Evolutionary conservation across 2,888 invertebrate genomes (phyloP).

Genomic region (Torymus texanus): DNA sequence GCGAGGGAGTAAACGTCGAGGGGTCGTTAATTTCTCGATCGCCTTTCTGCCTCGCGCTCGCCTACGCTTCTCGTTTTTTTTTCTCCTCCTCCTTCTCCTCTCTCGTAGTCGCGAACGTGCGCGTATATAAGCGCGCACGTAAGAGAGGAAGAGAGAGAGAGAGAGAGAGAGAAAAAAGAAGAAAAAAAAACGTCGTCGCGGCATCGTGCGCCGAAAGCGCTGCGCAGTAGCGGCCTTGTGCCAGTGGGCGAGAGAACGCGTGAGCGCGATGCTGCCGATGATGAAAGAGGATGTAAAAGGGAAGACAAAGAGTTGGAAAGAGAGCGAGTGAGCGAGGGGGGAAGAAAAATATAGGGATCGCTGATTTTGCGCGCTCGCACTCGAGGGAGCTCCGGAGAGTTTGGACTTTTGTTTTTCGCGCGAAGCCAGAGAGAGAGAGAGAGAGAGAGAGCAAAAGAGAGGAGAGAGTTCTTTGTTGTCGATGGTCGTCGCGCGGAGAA

Average conservation of each 20-base stretch:
- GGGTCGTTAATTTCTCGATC: conserved; percentile 71
- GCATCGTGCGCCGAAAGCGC: conserved; percentile 44
- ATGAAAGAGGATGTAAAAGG: conserved; percentile 22
- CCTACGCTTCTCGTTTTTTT: conserved; percentile 48
- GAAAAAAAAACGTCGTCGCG: conserved; percentile 22
- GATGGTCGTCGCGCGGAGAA: no score
- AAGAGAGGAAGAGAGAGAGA: neutral
- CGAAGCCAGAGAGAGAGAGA: neutral
- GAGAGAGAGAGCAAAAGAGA: neutral
- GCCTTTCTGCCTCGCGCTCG: conserved; percentile 62
- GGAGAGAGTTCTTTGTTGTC: no score
- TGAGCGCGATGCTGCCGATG: conserved; percentile 12
- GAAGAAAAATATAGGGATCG: conserved; percentile 19
- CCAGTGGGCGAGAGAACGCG: conserved; percentile 22
- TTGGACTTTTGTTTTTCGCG: conserved; percentile 1
- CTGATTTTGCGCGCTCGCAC: conserved; percentile 34
- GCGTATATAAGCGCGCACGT: neutral
- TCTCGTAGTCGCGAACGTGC: conserved; percentile 20
- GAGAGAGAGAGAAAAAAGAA: conserved; percentile 2
- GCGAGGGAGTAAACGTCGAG: conserved; percentile 60
- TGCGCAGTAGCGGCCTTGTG: conserved; percentile 47
- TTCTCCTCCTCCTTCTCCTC: conserved; percentile 65
- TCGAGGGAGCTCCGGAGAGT: no score
- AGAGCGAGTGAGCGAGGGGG: neutral
- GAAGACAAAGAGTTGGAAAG: conserved; percentile 10